phyloP scores from a whole-genome alignment of 2,113 vertebrate genomes.

The Pelvicachromis taeniatus region DNA sequence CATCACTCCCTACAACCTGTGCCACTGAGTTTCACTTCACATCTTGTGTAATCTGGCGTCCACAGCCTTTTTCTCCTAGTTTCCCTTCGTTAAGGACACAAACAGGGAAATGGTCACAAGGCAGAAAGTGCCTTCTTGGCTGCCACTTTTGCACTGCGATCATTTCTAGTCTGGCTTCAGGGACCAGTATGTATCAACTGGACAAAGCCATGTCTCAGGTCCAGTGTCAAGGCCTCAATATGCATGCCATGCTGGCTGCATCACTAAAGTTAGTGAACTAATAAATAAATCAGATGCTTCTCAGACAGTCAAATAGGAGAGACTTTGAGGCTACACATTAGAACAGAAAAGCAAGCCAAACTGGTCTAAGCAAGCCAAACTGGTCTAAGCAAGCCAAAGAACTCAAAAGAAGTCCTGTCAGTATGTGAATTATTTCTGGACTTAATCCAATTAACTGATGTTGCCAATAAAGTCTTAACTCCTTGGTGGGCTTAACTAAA shows the following conservation, averaged over 20 bases:
- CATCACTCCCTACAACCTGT: neutral
- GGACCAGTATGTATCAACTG: neutral
- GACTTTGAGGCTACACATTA: neutral
- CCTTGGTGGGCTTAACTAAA: neutral
- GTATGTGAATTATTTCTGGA: neutral
- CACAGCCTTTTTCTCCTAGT: fast-evolving
- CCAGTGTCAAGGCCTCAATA: neutral
- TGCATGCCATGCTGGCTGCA: neutral
- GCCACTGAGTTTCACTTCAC: neutral
- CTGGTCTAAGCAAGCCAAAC: neutral
- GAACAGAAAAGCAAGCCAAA: neutral
- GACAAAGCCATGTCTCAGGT: neutral
- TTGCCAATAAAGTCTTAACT: neutral
- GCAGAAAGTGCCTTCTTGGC: neutral
- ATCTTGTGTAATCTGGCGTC: neutral
- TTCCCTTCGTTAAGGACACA: neutral
- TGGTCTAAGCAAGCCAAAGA: neutral
- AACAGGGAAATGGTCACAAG: neutral
- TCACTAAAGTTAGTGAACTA: neutral
- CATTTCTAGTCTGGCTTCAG: neutral
- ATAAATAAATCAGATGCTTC: neutral
- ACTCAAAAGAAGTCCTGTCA: neutral
- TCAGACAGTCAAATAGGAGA: neutral
- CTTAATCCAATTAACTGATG: neutral
- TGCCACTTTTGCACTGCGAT: neutral